A percentile compares a stretch with the other conserved stretches of the same genome.
phyloP scores from a whole-genome alignment of 1,140 invertebrate species.

The Listronotus oregonensis region DNA sequence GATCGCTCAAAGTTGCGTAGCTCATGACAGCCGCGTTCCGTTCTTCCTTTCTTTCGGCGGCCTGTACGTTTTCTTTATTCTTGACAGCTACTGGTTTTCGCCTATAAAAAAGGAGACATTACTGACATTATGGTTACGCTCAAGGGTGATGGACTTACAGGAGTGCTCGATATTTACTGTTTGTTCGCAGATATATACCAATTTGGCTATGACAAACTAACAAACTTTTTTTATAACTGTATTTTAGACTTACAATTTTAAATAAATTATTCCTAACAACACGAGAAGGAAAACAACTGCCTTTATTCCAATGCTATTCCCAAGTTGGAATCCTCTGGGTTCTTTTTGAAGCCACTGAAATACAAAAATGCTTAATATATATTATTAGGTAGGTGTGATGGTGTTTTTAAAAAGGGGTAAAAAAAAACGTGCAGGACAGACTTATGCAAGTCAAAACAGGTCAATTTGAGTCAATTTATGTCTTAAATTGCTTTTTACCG shows the following conservation, averaged over 20 bases:
- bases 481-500: too few species aligned
- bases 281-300: conserved; percentile 77
- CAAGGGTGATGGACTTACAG: too few species aligned
- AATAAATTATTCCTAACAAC: conserved; percentile 75
- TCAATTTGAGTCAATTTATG: too few species aligned
- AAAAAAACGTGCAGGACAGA: too few species aligned
- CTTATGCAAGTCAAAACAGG: too few species aligned
- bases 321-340: conserved; percentile 71
- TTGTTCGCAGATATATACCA: too few species aligned
- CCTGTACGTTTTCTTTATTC: conserved; percentile 85
- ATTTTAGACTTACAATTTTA: conserved; percentile 70
- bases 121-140: not conserved
- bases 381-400: too few species aligned
- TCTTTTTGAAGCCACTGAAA: conserved; percentile 65
- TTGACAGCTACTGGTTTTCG: conserved; percentile 83
- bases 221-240: too few species aligned
- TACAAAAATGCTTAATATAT: not conserved
- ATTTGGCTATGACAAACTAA: too few species aligned
- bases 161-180: too few species aligned
- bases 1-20: conserved; percentile 76
- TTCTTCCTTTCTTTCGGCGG: conserved; percentile 81
- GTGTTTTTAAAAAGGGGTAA: too few species aligned
- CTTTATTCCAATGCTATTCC: conserved; percentile 78
- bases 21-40: conserved; percentile 85
- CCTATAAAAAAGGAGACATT: conserved; percentile 56